phyloP scores from a whole-genome alignment of 1,140 invertebrate species.

The Drosophila nikananu region DNA sequence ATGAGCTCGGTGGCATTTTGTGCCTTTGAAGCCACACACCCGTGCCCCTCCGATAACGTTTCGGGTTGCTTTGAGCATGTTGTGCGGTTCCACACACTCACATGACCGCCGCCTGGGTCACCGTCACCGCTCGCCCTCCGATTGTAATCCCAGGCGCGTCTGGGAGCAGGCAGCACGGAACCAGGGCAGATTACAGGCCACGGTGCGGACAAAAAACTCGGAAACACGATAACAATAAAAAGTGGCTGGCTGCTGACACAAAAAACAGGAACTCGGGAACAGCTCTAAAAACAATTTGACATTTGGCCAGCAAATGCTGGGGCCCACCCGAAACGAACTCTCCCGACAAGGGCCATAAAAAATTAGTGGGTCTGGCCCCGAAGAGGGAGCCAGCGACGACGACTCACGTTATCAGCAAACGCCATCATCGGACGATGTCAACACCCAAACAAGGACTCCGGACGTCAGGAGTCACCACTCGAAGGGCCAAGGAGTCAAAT shows the following conservation, averaged over 20 bases:
- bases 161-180: conserved; percentile 45
- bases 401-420: conserved; percentile 73
- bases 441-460: conserved; percentile 56
- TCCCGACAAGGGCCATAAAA: conserved; percentile 65
- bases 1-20: conserved; percentile 5
- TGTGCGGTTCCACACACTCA: conserved; percentile 69
- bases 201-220: conserved; percentile 20
- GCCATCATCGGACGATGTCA: conserved; percentile 79
- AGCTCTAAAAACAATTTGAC: conserved; percentile 83
- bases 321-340: conserved; percentile 16
- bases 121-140: background rate
- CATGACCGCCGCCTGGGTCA: background rate
- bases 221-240: conserved; percentile 74
- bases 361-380: conserved; percentile 76
- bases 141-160: conserved; percentile 71
- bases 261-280: conserved; percentile 46
- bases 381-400: conserved; percentile 6
- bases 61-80: conserved; percentile 59
- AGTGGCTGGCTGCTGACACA: conserved; percentile 56
- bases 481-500: conserved; percentile 38
- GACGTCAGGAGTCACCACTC: conserved; percentile 12
- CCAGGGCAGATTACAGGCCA: conserved; percentile 61
- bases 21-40: conserved; percentile 8
- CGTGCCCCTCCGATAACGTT: conserved; percentile 38
- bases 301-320: conserved; percentile 72